Base-by-base conservation (phyloP, 2,888 invertebrate species). In the Hemistola chrysoprasaria region DNA sequence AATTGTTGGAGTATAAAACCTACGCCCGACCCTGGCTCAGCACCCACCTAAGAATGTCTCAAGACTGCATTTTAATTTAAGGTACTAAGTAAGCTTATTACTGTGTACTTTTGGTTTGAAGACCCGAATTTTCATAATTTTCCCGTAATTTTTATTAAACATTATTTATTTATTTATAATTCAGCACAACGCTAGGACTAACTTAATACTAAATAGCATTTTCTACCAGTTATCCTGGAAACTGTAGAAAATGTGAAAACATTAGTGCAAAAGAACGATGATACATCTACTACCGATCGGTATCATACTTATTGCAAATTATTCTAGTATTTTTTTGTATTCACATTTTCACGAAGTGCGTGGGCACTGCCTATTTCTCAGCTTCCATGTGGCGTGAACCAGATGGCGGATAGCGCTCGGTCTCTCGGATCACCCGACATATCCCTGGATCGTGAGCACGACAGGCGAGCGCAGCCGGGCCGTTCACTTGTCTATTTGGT, bases 1-100 rank as follows among this genome's bases (percentile, higher is more conserved):
- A 41, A 29, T 25, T 40, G 28, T 46, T 16, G 21, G 62, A 59
- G 69, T 68, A 61, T 63, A 65, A 63, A 68, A 63, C 71, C 68
- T 56, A 69, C 70, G 62, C 72, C 25, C 43, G 58, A 42, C 59
- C 65, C 30, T 62, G 64, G 53, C 73, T 56, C 79, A 71, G 78
- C 80, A 42, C 34, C 41, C 44, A 23, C 56, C 30, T 29, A 10
- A 26, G 11, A 25, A 21, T 38, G 26, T 29, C 22, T 20, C 29
- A 40, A 26, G 8, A 11, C 2, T 16, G 16, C 3, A 16, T 16
- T 9, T 8, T 4, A 23, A 21, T 20, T 4, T 23, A 16, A 25
- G 22, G 6, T 23, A 26, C 10, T 10, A 6, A 11, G 11, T 11
- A 26, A 26, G 6, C n/a, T n/a, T n/a, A n/a, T n/a, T n/a, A n/a